Percentiles rank a stretch among this genome's conserved stretches.
Conservation (phyloP, 2,888 invertebrate species). For the Eupsilia transversa region DNA sequence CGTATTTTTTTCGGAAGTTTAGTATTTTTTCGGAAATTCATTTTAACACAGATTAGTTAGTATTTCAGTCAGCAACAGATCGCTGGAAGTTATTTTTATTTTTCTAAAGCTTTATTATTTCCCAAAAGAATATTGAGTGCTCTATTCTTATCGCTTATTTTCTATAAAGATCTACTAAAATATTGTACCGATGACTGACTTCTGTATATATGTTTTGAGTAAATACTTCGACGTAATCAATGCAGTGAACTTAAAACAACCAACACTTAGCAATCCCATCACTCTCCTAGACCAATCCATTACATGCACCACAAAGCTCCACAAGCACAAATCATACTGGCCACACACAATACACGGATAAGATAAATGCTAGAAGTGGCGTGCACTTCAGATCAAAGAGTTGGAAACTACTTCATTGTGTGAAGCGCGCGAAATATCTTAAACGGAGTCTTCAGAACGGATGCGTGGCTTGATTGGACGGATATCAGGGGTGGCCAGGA, state of each 20-base stretch:
- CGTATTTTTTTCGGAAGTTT: too few relatives aligned
- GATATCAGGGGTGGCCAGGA: conserved; percentile 62
- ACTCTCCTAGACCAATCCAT: conserved; percentile 7
- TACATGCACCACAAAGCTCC: conserved; percentile 21
- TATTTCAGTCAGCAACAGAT: too few relatives aligned
- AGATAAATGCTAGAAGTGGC: conserved; percentile 41
- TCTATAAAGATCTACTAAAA: not conserved
- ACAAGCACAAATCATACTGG: conserved; percentile 30
- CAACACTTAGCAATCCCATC: not conserved
- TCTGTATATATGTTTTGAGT: not conserved
- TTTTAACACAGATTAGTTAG: too few relatives aligned
- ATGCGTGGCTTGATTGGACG: conserved; percentile 79
- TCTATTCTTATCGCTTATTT: not conserved
- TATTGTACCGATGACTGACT: not conserved
- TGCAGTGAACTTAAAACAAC: not conserved
- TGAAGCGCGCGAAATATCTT: conserved; percentile 77
- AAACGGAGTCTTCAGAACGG: conserved; percentile 78
- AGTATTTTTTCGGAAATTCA: too few relatives aligned
- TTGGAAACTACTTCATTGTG: conserved; percentile 66
- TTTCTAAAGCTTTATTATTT: too few relatives aligned
- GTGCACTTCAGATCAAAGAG: conserved; percentile 56
- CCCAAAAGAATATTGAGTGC: not conserved
- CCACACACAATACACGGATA: conserved; percentile 32
- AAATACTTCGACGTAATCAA: not conserved
- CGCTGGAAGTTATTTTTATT: too few relatives aligned